Evolutionary conservation across 2,888 invertebrate species (phyloP), one percentile per base, ranked within the genome.

Genomic region (Spodoptera picta): DNA sequence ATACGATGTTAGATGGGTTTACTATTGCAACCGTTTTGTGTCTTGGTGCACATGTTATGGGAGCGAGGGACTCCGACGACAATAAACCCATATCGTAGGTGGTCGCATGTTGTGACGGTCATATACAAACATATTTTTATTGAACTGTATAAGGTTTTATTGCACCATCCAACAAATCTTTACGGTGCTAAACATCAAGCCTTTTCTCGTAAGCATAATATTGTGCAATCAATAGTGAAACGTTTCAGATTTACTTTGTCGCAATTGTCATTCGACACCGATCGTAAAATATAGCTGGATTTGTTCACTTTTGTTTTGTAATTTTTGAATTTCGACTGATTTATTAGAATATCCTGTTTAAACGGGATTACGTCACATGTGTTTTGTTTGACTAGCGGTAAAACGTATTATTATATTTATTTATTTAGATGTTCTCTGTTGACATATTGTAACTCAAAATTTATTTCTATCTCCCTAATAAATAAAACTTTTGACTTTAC

Each of bases 41-140:
- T 86, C 82, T 81, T 82, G 82, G 87, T 86, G 86, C 87, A 85
- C 78, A 72, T 82, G 75, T 76, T 83, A 84, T 82, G 82, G 79
- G 81, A 66, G 79, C 36, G 70, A 82, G 80, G 75, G 80, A 81
- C 83, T 83, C 80, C 71, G 81, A 82, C 78, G 77, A 84, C 84
- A 86, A 87, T 91, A 90, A 90, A 91, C 82, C 80, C 66, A 73
- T 86, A 84, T 81, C 86, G 89, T 91, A 88, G 93, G 92, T 93
- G 87, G 80, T 80, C 79, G 65, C 88, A 81, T 86, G 83, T 83
- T 86, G 87, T 87, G 85, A 81, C 83, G 83, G 83, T 86, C 84
- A 87, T 87, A 89, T 84, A 89, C 83, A 84, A 83, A 87, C 86
- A 88, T 88, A 86, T 86, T 90, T 92, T 90, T 91, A 92, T 92